A percentile compares a stretch with the other conserved stretches of the same genome.
phyloP scores from a whole-genome alignment of 2,113 vertebrate genomes.

The Silurus asotus region DNA sequence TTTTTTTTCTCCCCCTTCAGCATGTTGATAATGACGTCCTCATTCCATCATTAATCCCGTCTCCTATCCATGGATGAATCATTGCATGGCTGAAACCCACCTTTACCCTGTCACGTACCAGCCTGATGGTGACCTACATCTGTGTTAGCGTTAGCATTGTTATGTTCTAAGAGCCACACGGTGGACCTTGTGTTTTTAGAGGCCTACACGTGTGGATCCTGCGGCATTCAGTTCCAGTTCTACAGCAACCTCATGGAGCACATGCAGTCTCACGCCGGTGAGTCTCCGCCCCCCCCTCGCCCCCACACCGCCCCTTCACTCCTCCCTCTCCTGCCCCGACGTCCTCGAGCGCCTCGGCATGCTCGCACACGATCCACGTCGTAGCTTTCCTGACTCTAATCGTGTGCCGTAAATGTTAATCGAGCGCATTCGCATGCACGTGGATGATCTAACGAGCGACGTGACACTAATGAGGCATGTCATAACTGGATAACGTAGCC shows the following conservation, averaged over 20 bases:
- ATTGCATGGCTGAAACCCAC: slow-evolving; percentile 45
- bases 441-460: background rate
- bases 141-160: slow-evolving; percentile 44
- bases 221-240: slow-evolving; percentile 99
- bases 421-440: background rate
- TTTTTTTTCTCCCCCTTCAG: slow-evolving; percentile 1
- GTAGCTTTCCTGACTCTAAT: background rate
- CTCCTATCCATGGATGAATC: slow-evolving; percentile 38
- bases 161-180: slow-evolving; percentile 59
- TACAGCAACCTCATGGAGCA: slow-evolving; percentile 99
- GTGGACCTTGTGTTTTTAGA: slow-evolving; percentile 83
- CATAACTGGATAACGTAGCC: background rate
- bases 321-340: background rate
- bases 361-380: background rate
- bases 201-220: slow-evolving; percentile 97
- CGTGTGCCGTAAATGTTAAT: background rate
- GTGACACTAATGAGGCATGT: background rate
- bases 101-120: slow-evolving; percentile 1
- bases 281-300: slow-evolving; percentile 61
- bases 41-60: slow-evolving; percentile 23
- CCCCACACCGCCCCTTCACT: slow-evolving; percentile 33
- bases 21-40: slow-evolving; percentile 1
- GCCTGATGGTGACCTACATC: slow-evolving; percentile 33
- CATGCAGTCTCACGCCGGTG: slow-evolving; percentile 99
- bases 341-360: background rate